Evolutionary conservation across 2,888 invertebrate genomes (phyloP).

Genomic region (Ectemnius lituratus): DNA sequence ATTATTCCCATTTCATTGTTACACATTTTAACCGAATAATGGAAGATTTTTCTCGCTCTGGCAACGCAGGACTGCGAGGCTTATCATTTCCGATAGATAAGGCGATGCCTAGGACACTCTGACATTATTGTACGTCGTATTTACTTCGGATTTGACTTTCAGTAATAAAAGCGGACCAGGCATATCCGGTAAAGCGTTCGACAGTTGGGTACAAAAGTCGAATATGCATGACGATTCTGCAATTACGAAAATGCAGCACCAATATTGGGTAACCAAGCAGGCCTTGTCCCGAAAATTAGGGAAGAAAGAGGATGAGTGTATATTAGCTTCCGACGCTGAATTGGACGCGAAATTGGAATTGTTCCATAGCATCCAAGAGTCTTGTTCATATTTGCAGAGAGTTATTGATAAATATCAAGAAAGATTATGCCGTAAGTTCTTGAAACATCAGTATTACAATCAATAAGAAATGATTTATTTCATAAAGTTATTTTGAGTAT

Average conservation of each 20-base stretch:
- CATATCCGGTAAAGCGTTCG: conserved; percentile 76
- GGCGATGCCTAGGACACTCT: too few relatives aligned
- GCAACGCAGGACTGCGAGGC: background rate
- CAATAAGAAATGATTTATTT: background rate
- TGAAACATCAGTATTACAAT: background rate
- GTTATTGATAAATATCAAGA: conserved; percentile 97
- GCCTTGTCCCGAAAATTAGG: conserved; percentile 95
- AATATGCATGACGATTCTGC: conserved; percentile 77
- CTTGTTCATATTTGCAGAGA: conserved; percentile 91
- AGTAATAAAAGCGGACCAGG: conserved; percentile 69
- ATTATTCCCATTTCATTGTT: conserved; percentile 4
- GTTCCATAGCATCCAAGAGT: conserved; percentile 94
- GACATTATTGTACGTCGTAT: too few relatives aligned
- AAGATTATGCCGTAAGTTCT: conserved; percentile 86
- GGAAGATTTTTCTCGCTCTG: background rate
- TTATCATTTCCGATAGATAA: conserved; percentile 24
- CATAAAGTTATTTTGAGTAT: background rate
- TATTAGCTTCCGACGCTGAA: conserved; percentile 97
- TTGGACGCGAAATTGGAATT: conserved; percentile 97
- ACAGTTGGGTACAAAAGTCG: conserved; percentile 79
- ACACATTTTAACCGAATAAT: background rate
- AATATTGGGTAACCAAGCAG: conserved; percentile 99
- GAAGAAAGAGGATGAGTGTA: conserved; percentile 97
- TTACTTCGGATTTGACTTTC: conserved; percentile 26
- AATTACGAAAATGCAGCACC: conserved; percentile 90